Percentiles rank a stretch among this genome's conserved stretches.
These are phyloP conservation scores for Phalacrocorax aristotelis DNA, from an alignment of 2,113 vertebrate species.

Conservation along the genomic window DNA sequence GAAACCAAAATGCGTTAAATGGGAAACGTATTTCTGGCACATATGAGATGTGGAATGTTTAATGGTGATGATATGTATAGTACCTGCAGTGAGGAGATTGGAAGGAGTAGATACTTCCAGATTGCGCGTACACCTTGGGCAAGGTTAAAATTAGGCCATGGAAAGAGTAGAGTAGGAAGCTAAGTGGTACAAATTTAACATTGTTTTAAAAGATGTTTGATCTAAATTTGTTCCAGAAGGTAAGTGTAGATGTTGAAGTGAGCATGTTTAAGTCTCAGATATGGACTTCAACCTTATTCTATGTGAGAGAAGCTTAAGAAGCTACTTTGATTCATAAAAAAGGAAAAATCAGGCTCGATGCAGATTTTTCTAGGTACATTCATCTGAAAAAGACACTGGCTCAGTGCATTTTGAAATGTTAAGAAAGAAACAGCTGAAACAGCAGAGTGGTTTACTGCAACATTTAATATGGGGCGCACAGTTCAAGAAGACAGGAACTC, in stretches of 20 bases:
- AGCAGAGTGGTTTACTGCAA: neutral
- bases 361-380: neutral
- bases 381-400: neutral
- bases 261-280: neutral
- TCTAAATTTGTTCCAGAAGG: neutral
- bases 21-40: neutral
- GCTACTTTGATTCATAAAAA: neutral
- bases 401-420: neutral
- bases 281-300: neutral
- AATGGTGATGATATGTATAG: neutral
- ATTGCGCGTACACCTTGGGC: neutral
- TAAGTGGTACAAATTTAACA: neutral
- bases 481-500: neutral
- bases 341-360: neutral
- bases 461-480: neutral
- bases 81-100: neutral
- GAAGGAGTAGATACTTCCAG: neutral
- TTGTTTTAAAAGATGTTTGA: neutral
- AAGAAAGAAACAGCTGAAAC: neutral
- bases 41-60: neutral
- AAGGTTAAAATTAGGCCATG: neutral
- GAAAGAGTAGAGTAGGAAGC: neutral
- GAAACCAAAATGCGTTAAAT: neutral
- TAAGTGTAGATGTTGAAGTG: neutral
- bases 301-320: neutral